phyloP scores from a whole-genome alignment of 2,797 vertebrate species.

The Mustela erminea region DNA sequence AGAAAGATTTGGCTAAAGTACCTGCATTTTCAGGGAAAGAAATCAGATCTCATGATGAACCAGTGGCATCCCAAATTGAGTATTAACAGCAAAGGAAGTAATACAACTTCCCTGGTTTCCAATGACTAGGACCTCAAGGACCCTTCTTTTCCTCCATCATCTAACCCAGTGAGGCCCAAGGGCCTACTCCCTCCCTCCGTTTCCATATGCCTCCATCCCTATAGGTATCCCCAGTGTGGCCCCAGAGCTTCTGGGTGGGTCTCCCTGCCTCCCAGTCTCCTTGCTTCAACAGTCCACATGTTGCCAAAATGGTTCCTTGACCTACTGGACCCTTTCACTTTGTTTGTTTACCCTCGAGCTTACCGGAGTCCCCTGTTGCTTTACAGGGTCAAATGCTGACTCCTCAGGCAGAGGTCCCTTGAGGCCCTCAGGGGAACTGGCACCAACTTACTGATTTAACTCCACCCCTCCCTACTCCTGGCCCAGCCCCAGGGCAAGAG shows the following conservation, averaged over 20 bases:
- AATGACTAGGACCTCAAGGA: neutral
- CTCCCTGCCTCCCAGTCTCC: neutral
- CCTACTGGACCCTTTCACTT: neutral
- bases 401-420: slow-evolving; percentile 26
- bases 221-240: neutral
- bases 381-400: slow-evolving; percentile 3
- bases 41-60: neutral
- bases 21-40: neutral
- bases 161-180: neutral
- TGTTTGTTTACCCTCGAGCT: slow-evolving; percentile 56
- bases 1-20: neutral
- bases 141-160: neutral
- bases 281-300: neutral
- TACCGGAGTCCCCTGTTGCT: slow-evolving; percentile 19
- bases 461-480: neutral
- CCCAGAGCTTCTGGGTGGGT: neutral
- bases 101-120: no score
- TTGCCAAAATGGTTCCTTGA: neutral
- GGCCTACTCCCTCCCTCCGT: neutral
- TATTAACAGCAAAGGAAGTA: neutral
- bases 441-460: neutral
- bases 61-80: neutral
- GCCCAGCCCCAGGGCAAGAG: slow-evolving; percentile 16
- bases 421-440: slow-evolving; percentile 10
- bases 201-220: neutral